Evolutionary conservation across 23 tunicate genomes (phyloP), one percentile per base, ranked within the genome.

Genomic region (Ascidia mentula): DNA sequence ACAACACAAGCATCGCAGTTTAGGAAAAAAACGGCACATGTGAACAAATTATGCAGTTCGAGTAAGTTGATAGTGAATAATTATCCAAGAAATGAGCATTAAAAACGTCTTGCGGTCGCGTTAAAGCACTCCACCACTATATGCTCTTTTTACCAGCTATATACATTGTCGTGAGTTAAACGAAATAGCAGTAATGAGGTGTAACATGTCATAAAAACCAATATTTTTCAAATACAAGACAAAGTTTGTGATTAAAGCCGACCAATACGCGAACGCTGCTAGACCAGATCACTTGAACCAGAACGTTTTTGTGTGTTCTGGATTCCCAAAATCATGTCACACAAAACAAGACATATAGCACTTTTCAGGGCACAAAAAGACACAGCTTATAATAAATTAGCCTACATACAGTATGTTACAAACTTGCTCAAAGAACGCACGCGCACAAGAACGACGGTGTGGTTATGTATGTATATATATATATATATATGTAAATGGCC

Each of bases 71-170:
- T n/a, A n/a, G n/a, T n/a, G n/a, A n/a, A n/a, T n/a, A n/a, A n/a
- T n/a, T n/a, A n/a, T n/a, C n/a, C n/a, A n/a, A n/a, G n/a, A n/a
- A n/a, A n/a, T n/a, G n/a, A 26, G 65, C 24, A 28, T 53, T 53
- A 53, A 53, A 53, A 53, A 53, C 65, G 24, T n/a, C n/a, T n/a
- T n/a, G 65, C 65, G 65, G 65, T 53, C 24, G 65, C 65, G 24
- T 5, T 6, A 53, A 53, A 53, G 65, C 65, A 20, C 65, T 53
- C 65, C 65, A 53, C 65, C 65, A 53, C 65, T 5, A 26, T 53
- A 53, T 53, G 65, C 65, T 53, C 65, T 26, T 9, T 20, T 20
- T 53, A 53, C 65, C 65, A 9, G 65, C 65, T 53, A 53, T 53
- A 20, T 53, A 53, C 65, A 53, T 53, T 53, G n/a, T n/a, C n/a